phyloP scores from a whole-genome alignment of 2,113 vertebrate species.

The Lepisosteus osseus region DNA sequence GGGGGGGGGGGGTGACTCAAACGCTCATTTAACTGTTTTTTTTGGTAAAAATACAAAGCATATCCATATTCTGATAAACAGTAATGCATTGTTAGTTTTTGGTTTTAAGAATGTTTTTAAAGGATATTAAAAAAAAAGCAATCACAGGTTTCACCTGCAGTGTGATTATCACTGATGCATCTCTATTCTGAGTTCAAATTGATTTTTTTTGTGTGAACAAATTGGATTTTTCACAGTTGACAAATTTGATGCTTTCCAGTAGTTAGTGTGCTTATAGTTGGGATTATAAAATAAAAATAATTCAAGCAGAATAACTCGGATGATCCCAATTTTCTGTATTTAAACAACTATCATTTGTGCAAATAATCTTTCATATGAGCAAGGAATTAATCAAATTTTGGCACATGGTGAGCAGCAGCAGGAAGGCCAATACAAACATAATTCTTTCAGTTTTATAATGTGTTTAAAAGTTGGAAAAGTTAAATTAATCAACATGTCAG shows the following conservation, averaged over 20 bases:
- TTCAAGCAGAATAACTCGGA: constrained; percentile 63
- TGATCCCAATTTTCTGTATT: constrained; percentile 70
- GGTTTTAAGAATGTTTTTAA: too few species aligned
- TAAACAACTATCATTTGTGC: constrained; percentile 72
- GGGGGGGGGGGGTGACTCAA: too few species aligned
- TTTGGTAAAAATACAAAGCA: neutral
- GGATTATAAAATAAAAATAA: constrained; percentile 77
- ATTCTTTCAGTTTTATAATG: constrained; percentile 55
- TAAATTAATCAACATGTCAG: constrained; percentile 66
- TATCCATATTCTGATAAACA: neutral
- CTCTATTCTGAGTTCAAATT: constrained; percentile 53
- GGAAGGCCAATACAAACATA: constrained; percentile 58
- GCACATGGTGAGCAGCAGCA: constrained; percentile 44
- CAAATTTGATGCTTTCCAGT: constrained; percentile 76
- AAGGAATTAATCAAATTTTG: constrained; percentile 35
- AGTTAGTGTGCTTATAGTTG: constrained; percentile 69
- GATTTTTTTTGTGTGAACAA: constrained; percentile 64
- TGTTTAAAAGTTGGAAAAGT: constrained; percentile 44
- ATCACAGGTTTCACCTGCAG: too few species aligned
- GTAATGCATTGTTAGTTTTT: too few species aligned
- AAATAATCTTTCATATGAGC: constrained; percentile 72
- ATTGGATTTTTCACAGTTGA: constrained; percentile 76
- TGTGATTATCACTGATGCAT: constrained; percentile 43
- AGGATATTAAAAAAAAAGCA: too few species aligned
- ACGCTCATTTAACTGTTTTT: too few species aligned